Evolutionary conservation across 2,113 vertebrate species (phyloP).

Genomic region (Engraulis encrasicolus): DNA sequence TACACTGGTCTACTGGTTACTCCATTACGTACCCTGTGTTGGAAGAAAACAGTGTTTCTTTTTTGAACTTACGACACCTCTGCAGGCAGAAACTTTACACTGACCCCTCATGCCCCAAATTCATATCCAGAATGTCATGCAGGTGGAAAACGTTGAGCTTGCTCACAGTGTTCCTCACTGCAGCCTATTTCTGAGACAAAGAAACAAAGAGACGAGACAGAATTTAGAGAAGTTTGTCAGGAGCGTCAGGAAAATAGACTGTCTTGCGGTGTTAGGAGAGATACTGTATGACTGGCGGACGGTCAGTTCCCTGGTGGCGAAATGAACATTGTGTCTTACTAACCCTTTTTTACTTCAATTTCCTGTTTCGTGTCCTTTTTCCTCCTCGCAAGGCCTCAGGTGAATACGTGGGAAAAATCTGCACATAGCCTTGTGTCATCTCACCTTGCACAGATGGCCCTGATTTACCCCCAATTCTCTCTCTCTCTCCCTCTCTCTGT

Average conservation of each 20-base stretch:
- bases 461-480: slow-evolving; percentile 46
- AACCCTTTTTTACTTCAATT: neutral
- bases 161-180: neutral
- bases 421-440: slow-evolving; percentile 58
- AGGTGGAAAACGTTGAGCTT: too few relatives aligned
- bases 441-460: slow-evolving; percentile 71
- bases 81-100: too few relatives aligned
- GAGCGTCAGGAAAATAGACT: neutral
- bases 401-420: neutral
- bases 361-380: slow-evolving; percentile 28
- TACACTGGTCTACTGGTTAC: too few relatives aligned
- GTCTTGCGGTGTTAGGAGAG: neutral
- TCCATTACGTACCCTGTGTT: too few relatives aligned
- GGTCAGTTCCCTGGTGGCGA: neutral
- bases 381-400: slow-evolving; percentile 33
- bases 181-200: neutral
- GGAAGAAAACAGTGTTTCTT: too few relatives aligned
- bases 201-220: neutral
- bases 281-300: too few relatives aligned
- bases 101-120: too few relatives aligned
- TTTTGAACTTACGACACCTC: too few relatives aligned
- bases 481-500: neutral
- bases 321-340: neutral
- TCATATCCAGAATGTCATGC: too few relatives aligned
- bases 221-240: neutral